phyloP scores from a whole-genome alignment of 2,113 vertebrate species.

The Neoarius graeffei region DNA sequence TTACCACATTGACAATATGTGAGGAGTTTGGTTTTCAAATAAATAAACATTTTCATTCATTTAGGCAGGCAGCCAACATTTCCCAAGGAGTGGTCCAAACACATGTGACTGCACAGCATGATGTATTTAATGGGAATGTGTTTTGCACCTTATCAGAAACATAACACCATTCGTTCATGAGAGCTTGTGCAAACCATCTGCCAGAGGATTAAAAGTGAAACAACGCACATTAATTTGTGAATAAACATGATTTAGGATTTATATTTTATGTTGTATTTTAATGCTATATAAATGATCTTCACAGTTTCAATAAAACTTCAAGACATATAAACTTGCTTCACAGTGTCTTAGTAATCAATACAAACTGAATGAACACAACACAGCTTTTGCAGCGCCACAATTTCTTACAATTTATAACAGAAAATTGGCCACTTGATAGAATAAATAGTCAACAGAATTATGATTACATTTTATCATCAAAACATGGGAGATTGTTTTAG shows the following conservation, averaged over 20 bases:
- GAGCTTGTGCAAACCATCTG: background rate
- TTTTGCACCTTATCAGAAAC: slow-evolving; percentile 31
- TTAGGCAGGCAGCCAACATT: slow-evolving; percentile 12
- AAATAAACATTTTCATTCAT: slow-evolving; percentile 21
- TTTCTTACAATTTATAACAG: background rate
- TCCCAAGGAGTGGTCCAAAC: background rate
- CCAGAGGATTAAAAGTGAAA: background rate
- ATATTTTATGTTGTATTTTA: background rate
- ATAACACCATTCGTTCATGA: background rate
- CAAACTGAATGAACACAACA: background rate
- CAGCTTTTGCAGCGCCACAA: background rate
- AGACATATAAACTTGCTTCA: background rate
- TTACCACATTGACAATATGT: background rate
- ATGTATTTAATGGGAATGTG: slow-evolving; percentile 6
- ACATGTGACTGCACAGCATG: slow-evolving; percentile 6
- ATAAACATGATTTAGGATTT: background rate
- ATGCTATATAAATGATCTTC: background rate
- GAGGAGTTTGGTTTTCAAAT: background rate
- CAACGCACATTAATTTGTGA: background rate
- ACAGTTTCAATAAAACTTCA: background rate
- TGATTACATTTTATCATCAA: background rate
- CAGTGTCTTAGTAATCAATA: background rate
- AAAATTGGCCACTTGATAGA: background rate
- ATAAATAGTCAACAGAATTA: background rate
- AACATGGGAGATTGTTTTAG: background rate